These are phyloP conservation scores for Trisateles emortualis DNA, from an alignment of 2,888 invertebrate species.

Conservation along the genomic window DNA sequence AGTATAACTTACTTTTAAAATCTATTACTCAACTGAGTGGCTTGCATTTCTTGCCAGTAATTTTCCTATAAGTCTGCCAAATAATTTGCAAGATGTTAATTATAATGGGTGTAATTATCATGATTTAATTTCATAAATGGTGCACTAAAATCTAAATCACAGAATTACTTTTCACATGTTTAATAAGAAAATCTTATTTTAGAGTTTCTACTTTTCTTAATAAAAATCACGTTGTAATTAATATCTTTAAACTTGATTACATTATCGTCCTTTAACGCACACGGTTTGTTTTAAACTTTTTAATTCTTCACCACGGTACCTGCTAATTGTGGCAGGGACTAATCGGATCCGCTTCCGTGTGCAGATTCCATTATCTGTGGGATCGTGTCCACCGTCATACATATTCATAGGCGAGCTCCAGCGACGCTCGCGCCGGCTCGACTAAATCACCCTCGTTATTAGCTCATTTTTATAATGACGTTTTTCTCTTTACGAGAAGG, in stretches of 20 bases:
- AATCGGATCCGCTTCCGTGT: constrained; percentile 78
- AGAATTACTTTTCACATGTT: too few species aligned
- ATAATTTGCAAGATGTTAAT: too few species aligned
- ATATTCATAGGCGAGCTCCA: constrained; percentile 75
- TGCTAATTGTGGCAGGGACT: constrained; percentile 75
- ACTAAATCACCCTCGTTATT: constrained; percentile 64
- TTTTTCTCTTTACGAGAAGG: constrained; percentile 6
- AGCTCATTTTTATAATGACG: constrained; percentile 47
- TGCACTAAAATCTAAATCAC: too few species aligned
- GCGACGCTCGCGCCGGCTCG: constrained; percentile 59
- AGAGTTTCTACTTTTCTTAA: too few species aligned
- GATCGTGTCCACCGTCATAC: constrained; percentile 78
- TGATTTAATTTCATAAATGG: too few species aligned
- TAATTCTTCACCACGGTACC: constrained; percentile 52
- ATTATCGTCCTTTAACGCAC: not conserved
- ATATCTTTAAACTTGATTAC: not conserved
- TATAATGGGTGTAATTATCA: too few species aligned
- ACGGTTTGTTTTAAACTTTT: constrained; percentile 27
- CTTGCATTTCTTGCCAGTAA: too few species aligned
- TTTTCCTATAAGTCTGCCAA: too few species aligned
- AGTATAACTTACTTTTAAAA: too few species aligned
- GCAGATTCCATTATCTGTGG: constrained; percentile 82
- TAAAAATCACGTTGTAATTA: too few species aligned
- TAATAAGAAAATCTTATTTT: too few species aligned
- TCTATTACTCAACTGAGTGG: too few species aligned